Conservation (phyloP, 2,113 vertebrate species). For the Coreoperca whiteheadi region DNA sequence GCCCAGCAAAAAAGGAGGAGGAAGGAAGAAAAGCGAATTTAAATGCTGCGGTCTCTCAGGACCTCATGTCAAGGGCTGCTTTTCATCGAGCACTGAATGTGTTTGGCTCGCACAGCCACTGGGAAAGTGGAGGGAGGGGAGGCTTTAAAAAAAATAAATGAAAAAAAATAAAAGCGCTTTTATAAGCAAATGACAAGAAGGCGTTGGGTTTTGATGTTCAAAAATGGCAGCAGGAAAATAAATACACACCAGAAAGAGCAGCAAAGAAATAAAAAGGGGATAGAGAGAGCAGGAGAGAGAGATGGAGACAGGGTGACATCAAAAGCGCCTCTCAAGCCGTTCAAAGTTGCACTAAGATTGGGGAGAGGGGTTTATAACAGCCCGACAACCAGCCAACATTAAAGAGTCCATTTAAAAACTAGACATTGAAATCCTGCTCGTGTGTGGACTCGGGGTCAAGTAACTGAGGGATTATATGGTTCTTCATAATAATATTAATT, state of each 20-base stretch:
- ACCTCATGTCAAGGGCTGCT: slow-evolving; percentile 98
- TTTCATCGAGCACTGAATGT: slow-evolving; percentile 88
- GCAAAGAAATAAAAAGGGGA: slow-evolving; percentile 62
- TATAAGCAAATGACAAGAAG: slow-evolving; percentile 75
- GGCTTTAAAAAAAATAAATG: slow-evolving; percentile 72
- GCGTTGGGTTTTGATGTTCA: slow-evolving; percentile 71
- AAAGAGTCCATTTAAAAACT: slow-evolving; percentile 90
- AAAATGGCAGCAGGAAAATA: slow-evolving; percentile 69
- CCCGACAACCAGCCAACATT: slow-evolving; percentile 79
- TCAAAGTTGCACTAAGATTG: slow-evolving; percentile 75
- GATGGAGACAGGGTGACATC: slow-evolving; percentile 67
- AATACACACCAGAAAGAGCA: slow-evolving; percentile 69
- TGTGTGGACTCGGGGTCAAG: slow-evolving; percentile 96
- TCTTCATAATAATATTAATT: slow-evolving; percentile 99
- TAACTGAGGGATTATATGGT: slow-evolving; percentile 99
- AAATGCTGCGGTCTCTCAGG: slow-evolving; percentile 97
- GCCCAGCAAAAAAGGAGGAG: slow-evolving; percentile 76
- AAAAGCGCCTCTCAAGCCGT: slow-evolving; percentile 74
- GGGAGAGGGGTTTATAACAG: slow-evolving; percentile 48
- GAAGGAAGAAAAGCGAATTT: slow-evolving; percentile 95
- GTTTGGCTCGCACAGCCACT: slow-evolving; percentile 71
- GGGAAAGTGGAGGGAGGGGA: slow-evolving; percentile 78
- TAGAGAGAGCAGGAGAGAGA: slow-evolving; percentile 78
- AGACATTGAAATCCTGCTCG: slow-evolving; percentile 91
- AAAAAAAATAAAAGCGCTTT: slow-evolving; percentile 67